Evolutionary conservation across 2,888 invertebrate species (phyloP).

Genomic region (Drosophila kokeensis): DNA sequence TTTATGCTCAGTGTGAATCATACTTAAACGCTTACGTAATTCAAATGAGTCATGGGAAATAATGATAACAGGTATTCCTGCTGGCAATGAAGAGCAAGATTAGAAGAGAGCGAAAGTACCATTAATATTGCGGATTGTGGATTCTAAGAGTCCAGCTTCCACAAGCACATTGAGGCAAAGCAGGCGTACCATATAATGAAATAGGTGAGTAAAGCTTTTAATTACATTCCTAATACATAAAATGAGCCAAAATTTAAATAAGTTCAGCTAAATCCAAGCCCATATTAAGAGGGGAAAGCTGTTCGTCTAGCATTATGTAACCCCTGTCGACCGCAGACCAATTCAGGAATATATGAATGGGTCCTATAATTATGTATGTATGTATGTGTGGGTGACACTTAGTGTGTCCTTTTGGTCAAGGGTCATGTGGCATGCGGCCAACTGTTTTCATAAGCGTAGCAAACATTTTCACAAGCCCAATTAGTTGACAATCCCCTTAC

Average conservation of each 20-base stretch:
- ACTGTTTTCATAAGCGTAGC: slow-evolving; percentile 78
- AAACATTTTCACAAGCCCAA: slow-evolving; percentile 80
- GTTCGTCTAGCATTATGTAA: neutral
- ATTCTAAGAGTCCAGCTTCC: neutral
- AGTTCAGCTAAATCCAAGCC: neutral
- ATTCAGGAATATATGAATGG: slow-evolving; percentile 33
- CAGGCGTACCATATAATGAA: neutral
- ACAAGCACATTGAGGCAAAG: neutral
- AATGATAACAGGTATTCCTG: neutral
- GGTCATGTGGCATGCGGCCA: slow-evolving; percentile 75
- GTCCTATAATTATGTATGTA: slow-evolving; percentile 24
- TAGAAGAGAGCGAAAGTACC: neutral
- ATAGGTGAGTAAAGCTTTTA: neutral
- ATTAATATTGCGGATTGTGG: neutral
- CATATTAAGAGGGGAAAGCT: neutral
- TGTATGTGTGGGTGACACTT: slow-evolving; percentile 38
- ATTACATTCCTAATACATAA: neutral
- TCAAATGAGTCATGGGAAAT: neutral
- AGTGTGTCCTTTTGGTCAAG: slow-evolving; percentile 72
- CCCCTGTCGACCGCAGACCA: neutral
- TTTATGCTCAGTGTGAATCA: neutral
- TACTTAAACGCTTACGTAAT: too few species aligned
- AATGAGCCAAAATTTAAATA: neutral
- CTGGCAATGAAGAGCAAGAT: neutral
- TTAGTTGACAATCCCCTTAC: slow-evolving; percentile 59